These are phyloP conservation scores for Nemapogon koenigi DNA, from an alignment of 2,888 invertebrate genomes.

Conservation along the genomic window DNA sequence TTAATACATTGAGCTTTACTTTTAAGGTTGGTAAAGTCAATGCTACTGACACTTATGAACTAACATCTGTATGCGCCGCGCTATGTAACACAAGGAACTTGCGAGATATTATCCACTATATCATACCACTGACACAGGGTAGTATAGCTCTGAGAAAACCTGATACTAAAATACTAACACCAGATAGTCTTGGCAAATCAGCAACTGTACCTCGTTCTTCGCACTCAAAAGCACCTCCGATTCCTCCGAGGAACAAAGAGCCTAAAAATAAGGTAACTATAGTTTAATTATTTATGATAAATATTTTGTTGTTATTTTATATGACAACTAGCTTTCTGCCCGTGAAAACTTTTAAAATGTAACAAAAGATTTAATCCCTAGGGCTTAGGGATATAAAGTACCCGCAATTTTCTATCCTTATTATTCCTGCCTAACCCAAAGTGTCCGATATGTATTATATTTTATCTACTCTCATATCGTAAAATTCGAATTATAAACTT, in stretches of 20 bases:
- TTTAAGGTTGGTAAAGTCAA: conserved; percentile 41
- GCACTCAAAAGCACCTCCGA: conserved; percentile 44
- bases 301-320: too few relatives aligned
- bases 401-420: too few relatives aligned
- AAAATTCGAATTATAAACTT: too few relatives aligned
- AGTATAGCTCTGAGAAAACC: conserved; percentile 25
- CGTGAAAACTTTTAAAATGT: too few relatives aligned
- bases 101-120: conserved; percentile 44
- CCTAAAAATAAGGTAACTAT: conserved; percentile 25
- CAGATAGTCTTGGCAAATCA: conserved; percentile 37
- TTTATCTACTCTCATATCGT: too few relatives aligned
- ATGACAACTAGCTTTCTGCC: too few relatives aligned
- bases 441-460: too few relatives aligned
- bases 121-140: conserved; percentile 44
- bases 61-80: conserved; percentile 79
- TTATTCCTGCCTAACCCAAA: too few relatives aligned
- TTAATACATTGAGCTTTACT: too few relatives aligned
- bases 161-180: conserved; percentile 37
- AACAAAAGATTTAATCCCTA: too few relatives aligned
- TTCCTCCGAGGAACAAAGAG: conserved; percentile 42
- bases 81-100: conserved; percentile 70
- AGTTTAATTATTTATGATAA: too few relatives aligned
- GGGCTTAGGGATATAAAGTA: too few relatives aligned
- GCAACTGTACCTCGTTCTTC: conserved; percentile 45
- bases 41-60: conserved; percentile 31